phyloP scores from a whole-genome alignment of 2,113 vertebrate genomes.

The Saccopteryx bilineata region DNA sequence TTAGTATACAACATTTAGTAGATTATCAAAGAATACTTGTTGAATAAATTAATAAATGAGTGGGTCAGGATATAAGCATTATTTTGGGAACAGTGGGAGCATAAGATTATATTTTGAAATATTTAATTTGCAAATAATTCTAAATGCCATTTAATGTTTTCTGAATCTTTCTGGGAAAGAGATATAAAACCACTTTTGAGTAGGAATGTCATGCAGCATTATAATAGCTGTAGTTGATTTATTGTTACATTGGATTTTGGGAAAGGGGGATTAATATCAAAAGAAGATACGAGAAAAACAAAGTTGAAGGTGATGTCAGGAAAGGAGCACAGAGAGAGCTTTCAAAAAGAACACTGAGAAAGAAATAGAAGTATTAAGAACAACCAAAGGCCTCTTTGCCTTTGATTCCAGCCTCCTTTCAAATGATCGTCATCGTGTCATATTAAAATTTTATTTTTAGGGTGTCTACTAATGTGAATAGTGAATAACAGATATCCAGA shows the following conservation, averaged over 20 bases:
- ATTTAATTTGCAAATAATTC: constrained; percentile 6
- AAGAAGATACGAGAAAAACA: background rate
- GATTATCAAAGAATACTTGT: constrained; percentile 21
- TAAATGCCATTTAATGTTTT: background rate
- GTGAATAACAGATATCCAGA: background rate
- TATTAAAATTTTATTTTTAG: background rate
- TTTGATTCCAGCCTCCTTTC: background rate
- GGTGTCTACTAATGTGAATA: background rate
- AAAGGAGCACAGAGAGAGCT: background rate
- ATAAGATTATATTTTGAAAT: background rate
- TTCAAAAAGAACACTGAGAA: background rate
- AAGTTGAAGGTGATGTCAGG: background rate
- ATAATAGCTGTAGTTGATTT: background rate
- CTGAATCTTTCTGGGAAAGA: background rate
- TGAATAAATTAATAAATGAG: constrained; percentile 23
- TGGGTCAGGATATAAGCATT: background rate
- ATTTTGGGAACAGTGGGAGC: background rate
- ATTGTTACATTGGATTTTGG: background rate
- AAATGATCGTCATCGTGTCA: background rate
- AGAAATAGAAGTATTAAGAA: background rate
- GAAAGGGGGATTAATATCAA: background rate
- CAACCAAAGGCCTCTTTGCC: background rate
- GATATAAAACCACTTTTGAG: background rate
- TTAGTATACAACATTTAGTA: background rate
- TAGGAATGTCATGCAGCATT: background rate